A percentile compares a stretch with the other conserved stretches of the same genome.
phyloP scores from a whole-genome alignment of 2,113 vertebrate species.

The Trematomus loennbergii region DNA sequence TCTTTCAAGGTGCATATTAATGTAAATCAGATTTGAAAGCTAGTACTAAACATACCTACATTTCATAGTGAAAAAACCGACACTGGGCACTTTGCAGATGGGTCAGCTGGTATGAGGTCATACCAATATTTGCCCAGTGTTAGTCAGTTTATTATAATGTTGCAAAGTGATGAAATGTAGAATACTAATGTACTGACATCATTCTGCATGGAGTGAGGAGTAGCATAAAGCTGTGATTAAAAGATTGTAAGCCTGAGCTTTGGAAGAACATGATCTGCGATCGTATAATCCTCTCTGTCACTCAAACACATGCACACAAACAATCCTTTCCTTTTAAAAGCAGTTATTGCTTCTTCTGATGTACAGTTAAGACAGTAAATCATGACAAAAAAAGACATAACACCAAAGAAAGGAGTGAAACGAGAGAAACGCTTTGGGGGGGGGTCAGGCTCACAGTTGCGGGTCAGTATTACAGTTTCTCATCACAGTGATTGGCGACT shows the following conservation, averaged over 20 bases:
- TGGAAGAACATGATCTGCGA: slow-evolving; percentile 60
- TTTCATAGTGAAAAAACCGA: slow-evolving; percentile 58
- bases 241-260: slow-evolving; percentile 30
- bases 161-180: slow-evolving; percentile 45
- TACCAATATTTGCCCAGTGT: slow-evolving; percentile 19
- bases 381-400: slow-evolving; percentile 11
- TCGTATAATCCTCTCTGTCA: slow-evolving; percentile 32
- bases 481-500: slow-evolving; percentile 86
- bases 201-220: slow-evolving; percentile 66
- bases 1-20: slow-evolving; percentile 59
- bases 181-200: slow-evolving; percentile 78
- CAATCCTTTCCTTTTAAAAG: slow-evolving; percentile 48
- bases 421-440: slow-evolving; percentile 50
- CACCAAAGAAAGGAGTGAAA: slow-evolving; percentile 42
- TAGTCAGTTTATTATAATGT: slow-evolving; percentile 24
- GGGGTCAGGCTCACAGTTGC: slow-evolving; percentile 80
- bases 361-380: slow-evolving; percentile 51
- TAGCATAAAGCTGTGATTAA: slow-evolving; percentile 57
- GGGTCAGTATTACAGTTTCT: slow-evolving; percentile 83
- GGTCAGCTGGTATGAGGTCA: slow-evolving; percentile 43
- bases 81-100: slow-evolving; percentile 50
- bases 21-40: slow-evolving; percentile 60
- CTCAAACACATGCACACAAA: slow-evolving; percentile 28
- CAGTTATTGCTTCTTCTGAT: slow-evolving; percentile 80
- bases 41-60: slow-evolving; percentile 54